Conservation (phyloP, 2,797 vertebrate species). For the Anguilla obscura region DNA sequence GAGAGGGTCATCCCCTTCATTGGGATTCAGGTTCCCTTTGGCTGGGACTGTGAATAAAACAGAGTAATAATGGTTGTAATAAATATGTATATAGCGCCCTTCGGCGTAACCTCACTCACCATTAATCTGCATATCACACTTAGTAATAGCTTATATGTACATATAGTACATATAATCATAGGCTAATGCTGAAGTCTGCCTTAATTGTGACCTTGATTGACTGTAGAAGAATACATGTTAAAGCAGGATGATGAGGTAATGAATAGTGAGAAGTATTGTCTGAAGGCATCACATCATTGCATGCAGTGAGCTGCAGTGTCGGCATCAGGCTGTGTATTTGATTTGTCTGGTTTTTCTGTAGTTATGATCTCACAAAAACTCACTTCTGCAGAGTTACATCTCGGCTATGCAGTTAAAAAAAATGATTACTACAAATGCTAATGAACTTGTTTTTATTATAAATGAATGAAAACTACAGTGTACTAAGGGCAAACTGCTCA, state of each 20-base stretch:
- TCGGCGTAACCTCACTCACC: background rate
- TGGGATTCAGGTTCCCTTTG: slow-evolving; percentile 20
- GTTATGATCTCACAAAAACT: no score
- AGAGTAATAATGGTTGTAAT: background rate
- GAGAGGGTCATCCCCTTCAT: slow-evolving; percentile 68
- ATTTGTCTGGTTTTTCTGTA: no score
- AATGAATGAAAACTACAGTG: background rate
- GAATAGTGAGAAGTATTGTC: no score
- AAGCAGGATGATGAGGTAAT: no score
- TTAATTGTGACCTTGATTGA: background rate
- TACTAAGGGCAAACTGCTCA: background rate
- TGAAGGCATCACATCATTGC: no score
- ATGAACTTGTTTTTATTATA: background rate
- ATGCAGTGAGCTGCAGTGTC: no score
- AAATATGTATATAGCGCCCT: background rate
- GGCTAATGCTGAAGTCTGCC: background rate
- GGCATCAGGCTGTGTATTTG: no score
- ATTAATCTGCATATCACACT: background rate
- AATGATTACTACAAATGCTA: background rate
- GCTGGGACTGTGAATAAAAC: slow-evolving; percentile 48
- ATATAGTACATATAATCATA: background rate
- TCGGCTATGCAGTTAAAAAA: no score
- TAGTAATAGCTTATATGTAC: no score
- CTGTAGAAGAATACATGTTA: no score
- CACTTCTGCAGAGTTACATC: no score